These are phyloP conservation scores for Arrhopalites spinosus DNA, from an alignment of 2,888 invertebrate genomes.

Conservation along the genomic window DNA sequence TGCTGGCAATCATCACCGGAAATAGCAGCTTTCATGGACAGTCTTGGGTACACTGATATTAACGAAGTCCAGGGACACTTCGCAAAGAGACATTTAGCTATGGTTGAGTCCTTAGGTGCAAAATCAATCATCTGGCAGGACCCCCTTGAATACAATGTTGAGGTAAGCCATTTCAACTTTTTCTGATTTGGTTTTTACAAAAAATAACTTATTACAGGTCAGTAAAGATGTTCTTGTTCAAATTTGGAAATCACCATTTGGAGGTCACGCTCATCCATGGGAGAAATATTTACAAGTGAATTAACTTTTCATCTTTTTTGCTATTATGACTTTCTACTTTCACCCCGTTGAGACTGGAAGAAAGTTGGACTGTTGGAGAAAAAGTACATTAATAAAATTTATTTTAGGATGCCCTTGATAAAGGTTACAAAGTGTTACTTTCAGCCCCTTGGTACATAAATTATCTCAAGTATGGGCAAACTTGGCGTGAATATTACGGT, in stretches of 20 bases:
- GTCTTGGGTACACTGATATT: conserved; percentile 64
- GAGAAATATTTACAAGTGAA: conserved; percentile 40
- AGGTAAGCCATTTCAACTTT: conserved; percentile 44
- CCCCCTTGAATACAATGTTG: conserved; percentile 76
- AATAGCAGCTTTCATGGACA: conserved; percentile 68
- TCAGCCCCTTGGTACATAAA: conserved; percentile 90
- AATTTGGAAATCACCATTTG: conserved; percentile 70
- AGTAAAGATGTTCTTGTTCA: conserved; percentile 74
- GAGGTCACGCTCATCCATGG: conserved; percentile 45
- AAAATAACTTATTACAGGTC: conserved; percentile 31
- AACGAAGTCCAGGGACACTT: conserved; percentile 67
- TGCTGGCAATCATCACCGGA: conserved; percentile 60
- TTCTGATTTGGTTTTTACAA: neutral
- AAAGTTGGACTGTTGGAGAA: neutral
- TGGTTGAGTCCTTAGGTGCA: conserved; percentile 62
- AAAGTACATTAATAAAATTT: too few species aligned
- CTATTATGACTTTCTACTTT: neutral
- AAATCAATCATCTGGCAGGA: conserved; percentile 83
- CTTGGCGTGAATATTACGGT: conserved; percentile 72
- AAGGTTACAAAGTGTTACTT: conserved; percentile 70
- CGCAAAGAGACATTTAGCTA: conserved; percentile 67
- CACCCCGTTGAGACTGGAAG: neutral
- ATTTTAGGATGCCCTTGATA: conserved; percentile 59
- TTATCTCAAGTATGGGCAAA: conserved; percentile 69
- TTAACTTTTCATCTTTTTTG: neutral